Conservation (phyloP, 2,113 vertebrate genomes). For the Electrona antarctica region DNA sequence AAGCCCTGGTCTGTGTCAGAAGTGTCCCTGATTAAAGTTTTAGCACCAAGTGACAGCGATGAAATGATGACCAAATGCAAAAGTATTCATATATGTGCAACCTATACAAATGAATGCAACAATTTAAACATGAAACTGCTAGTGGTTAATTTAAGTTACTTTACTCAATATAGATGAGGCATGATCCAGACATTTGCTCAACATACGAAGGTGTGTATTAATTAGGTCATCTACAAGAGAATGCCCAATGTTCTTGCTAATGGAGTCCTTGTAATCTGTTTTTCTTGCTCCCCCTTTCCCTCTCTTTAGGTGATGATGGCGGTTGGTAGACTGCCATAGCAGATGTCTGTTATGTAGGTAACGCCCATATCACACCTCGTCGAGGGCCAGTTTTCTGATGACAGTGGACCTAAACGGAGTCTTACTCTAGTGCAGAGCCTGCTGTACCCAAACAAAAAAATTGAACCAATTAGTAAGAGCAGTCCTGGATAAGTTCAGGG, state of each 20-base stretch:
- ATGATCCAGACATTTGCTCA: no score
- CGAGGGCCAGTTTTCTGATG: conserved; percentile 18
- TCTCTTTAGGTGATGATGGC: conserved; percentile 25
- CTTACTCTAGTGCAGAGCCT: conserved; percentile 15
- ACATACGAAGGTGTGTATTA: not conserved
- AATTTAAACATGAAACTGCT: no score
- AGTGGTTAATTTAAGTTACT: no score
- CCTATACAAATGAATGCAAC: no score
- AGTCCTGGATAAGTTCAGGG: conserved; percentile 41
- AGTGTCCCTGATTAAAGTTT: no score
- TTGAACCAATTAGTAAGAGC: conserved; percentile 38
- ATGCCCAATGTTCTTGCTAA: no score
- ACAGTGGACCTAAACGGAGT: conserved; percentile 12
- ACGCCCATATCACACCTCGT: conserved; percentile 9
- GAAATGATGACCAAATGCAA: no score
- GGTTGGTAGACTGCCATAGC: conserved; percentile 25
- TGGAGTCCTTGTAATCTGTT: not conserved
- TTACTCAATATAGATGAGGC: no score
- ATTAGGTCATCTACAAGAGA: not conserved
- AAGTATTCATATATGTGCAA: no score
- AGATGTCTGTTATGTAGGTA: conserved; percentile 19
- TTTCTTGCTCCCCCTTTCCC: not conserved
- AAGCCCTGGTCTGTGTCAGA: no score
- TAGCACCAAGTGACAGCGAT: not conserved
- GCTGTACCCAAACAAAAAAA: conserved; percentile 21